Base-by-base conservation (phyloP, 2,797 vertebrate species). In the Gallinago stenura region DNA sequence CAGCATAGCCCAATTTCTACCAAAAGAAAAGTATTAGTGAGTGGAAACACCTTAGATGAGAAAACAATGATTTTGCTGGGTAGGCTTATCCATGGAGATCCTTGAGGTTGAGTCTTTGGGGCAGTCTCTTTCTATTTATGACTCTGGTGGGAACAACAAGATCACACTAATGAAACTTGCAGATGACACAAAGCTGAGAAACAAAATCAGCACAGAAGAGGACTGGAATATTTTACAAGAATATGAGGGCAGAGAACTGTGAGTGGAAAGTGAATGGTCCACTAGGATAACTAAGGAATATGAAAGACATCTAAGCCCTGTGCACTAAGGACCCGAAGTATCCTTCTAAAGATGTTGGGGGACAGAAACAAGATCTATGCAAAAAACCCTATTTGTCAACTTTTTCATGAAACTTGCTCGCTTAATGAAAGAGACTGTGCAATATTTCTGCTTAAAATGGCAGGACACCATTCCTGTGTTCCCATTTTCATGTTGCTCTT, bases 161-260 rank as follows among this genome's bases (percentile, higher is more conserved):
- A 73, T 91, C 37, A 25, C 31, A 77, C 33, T 93, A 87, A 92
- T 87, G 83, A 93, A 87, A 61, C 7, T 69, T 91, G 0, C 41
- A 82, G 77, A 79, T 93, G 90, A 89, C 2, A 15, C 35, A 69
- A 71, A 65, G 26, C 18, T 96, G 73, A 85, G 64, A 78, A 41
- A 45, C 3, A 2, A 84, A 87, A 93, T 93, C 65, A 87, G 30
- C 54, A 30, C 58, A 81, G 70, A 58, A 84, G 65, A 82, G 33
- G 83, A 90, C n/a, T 94, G 58, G 62, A 89, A 81, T 87, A 37
- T 90, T 78, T 89, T 69, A 39, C 53, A 45, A 57, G 72, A 65
- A 72, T 80, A 83, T 84, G 37, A 84, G 21, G 15, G 30, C n/a
- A 82, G n/a, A 43, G 28, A 81, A 4, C 69, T 83, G 20, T 0